Conservation (phyloP, 1,140 invertebrate genomes). For the Glossosoma conforme region DNA sequence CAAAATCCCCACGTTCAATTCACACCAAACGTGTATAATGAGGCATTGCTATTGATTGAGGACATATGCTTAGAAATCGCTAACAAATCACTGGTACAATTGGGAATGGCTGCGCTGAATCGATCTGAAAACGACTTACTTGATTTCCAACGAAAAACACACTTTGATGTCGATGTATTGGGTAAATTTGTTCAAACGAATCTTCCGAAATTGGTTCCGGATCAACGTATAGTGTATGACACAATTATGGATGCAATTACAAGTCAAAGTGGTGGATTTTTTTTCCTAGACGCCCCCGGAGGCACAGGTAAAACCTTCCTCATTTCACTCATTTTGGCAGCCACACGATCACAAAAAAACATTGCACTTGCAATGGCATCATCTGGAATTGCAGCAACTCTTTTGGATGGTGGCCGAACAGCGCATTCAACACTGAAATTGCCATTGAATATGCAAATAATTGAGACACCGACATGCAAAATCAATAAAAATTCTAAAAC, state of each 20-base stretch:
- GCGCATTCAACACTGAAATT: too few relatives aligned
- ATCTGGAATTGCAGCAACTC: too few relatives aligned
- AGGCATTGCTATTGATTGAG: slow-evolving; percentile 33
- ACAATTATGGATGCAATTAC: slow-evolving; percentile 14
- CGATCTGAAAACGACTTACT: slow-evolving; percentile 7
- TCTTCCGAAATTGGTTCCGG: slow-evolving; percentile 14
- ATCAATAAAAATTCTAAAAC: too few relatives aligned
- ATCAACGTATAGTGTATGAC: slow-evolving; percentile 10
- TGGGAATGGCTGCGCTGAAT: slow-evolving; percentile 18
- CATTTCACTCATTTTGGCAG: too few relatives aligned
- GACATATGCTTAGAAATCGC: slow-evolving; percentile 31
- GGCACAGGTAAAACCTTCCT: too few relatives aligned
- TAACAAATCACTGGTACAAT: slow-evolving; percentile 28
- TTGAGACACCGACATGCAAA: too few relatives aligned
- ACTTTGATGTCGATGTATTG: slow-evolving; percentile 33
- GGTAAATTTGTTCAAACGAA: slow-evolving; percentile 10
- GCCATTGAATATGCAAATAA: too few relatives aligned
- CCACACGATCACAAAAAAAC: too few relatives aligned
- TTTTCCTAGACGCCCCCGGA: slow-evolving; percentile 15
- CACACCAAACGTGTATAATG: slow-evolving; percentile 34
- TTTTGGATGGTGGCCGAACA: too few relatives aligned
- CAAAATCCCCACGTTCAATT: slow-evolving; percentile 29
- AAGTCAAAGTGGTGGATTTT: slow-evolving; percentile 7
- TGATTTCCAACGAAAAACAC: slow-evolving; percentile 34
- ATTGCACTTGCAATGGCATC: too few relatives aligned